Base-by-base conservation (phyloP, 2,797 vertebrate genomes). In the Sebastes jordani region DNA sequence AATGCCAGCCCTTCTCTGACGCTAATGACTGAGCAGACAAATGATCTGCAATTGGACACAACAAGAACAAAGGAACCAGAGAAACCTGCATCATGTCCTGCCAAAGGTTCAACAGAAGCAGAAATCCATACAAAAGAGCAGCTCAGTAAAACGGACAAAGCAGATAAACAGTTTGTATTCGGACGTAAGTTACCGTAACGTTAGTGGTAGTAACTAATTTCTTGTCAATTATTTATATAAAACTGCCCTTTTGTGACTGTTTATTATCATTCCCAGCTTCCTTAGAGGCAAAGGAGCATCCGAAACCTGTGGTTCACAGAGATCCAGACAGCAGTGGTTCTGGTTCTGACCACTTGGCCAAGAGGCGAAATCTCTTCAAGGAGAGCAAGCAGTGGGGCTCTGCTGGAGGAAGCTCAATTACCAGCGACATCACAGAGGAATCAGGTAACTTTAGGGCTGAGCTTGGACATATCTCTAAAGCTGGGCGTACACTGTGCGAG, bases 401-500 rank as follows among this genome's bases (percentile, higher is more conserved):
- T 8, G 80, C 95, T 16, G 97, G 96, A 70, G 96, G 93, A 54
- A 96, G 95, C 62, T 98, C 97, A 2, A 83, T 97, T 20, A 93
- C 95, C 87, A 98, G 97, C 63, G 97, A 95, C 74, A 89, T 97
- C 85, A 97, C 97, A 0, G 97, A 98, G 66, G 97, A 96, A 78
- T 98, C 97, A 76, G 90, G 97, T 97, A 77, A 87, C 16, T 49
- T 29, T 20, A 11, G 30, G 11, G 2, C 1, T 69, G 52, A 32
- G 7, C 2, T n/a, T 55, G 18, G 18, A 54, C 49, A 68, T 23
- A 68, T 32, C 20, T 32, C 20, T n/a, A 22, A 54, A 4, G 46
- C 18, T 52, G 46, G 46, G 46, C 18, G 30, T 52, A 52, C 46
- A 18, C 46, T 49, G 46, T 49, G 16, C 42, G 42, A 46, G 42